These are phyloP conservation scores for Montipora efflorescens DNA, from an alignment of 64 coral and sea anemone genomes.

Conservation along the genomic window DNA sequence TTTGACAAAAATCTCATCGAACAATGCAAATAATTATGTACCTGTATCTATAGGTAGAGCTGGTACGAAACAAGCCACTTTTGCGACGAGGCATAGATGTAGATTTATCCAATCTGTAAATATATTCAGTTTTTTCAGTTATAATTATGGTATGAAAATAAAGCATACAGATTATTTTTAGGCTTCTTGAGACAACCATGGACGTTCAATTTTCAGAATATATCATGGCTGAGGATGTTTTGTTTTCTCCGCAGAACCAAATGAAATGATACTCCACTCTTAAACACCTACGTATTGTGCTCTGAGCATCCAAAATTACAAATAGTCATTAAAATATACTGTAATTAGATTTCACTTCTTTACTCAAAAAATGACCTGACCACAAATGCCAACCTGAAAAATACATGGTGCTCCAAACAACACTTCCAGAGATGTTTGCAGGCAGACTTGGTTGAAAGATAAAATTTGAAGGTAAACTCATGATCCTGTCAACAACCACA, in stretches of 20 bases:
- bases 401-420: constrained; percentile 95
- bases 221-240: too few species aligned
- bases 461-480: constrained; percentile 90
- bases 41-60: constrained; percentile 92
- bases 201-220: too few species aligned
- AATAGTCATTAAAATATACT: too few species aligned
- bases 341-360: too few species aligned
- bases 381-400: constrained; percentile 78
- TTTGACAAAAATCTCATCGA: too few species aligned
- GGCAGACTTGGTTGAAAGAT: constrained; percentile 84
- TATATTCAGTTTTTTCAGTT: neutral
- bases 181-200: too few species aligned
- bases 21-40: neutral
- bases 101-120: constrained; percentile 70
- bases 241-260: too few species aligned
- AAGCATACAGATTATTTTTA: too few species aligned
- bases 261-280: too few species aligned
- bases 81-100: constrained; percentile 51
- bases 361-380: neutral
- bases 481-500: constrained; percentile 62
- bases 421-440: constrained; percentile 99
- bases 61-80: constrained; percentile 73
- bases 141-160: neutral
- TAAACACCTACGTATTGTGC: too few species aligned
- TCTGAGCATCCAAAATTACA: too few species aligned